Evolutionary conservation across 1,140 invertebrate species (phyloP).

Genomic region (honey bee (Apis mellifera)): Amel_HAv3.1 CM009941.2:12642501-12643000

Average conservation of each 20-base stretch:
- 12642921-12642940: constrained; percentile 70
- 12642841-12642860: no score
- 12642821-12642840: no score
- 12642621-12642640: constrained; percentile 62
- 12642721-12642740: constrained; percentile 47
- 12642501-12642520: constrained; percentile 62
- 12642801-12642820: constrained; percentile 57
- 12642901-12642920: constrained; percentile 74
- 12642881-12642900: background rate
- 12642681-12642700: constrained; percentile 61
- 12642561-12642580: constrained; percentile 67
- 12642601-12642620: constrained; percentile 58
- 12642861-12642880: no score
- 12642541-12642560: constrained; percentile 53
- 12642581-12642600: constrained; percentile 61
- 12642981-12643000: constrained; percentile 58
- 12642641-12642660: constrained; percentile 60
- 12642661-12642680: constrained; percentile 61
- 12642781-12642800: constrained; percentile 65
- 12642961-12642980: constrained; percentile 61
- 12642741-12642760: constrained; percentile 73
- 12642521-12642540: constrained; percentile 35
- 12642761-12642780: constrained; percentile 72
- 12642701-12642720: constrained; percentile 72
- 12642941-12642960: constrained; percentile 68